Percentiles rank a stretch among this genome's conserved stretches.
Conservation (phyloP, 2,113 vertebrate genomes). For the Sminthopsis crassicaudata region DNA sequence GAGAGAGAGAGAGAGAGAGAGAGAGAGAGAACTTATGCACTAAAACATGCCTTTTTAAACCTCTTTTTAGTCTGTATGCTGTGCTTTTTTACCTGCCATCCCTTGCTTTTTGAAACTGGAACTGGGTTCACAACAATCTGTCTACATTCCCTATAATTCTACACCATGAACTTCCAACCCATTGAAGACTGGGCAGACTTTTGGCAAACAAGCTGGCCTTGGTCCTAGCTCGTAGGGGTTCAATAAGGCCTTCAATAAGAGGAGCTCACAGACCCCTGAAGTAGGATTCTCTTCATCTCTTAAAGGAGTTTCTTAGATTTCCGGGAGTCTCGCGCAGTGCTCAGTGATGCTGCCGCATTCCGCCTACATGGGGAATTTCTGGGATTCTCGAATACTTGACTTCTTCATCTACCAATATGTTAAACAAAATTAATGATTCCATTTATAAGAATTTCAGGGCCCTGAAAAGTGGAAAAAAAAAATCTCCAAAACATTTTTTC, state of each 20-base stretch:
- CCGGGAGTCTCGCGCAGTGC: fast-evolving
- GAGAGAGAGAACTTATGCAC: too few relatives aligned
- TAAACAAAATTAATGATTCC: neutral
- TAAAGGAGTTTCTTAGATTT: too few relatives aligned
- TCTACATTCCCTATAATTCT: neutral
- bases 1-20: too few relatives aligned
- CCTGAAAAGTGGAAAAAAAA: neutral
- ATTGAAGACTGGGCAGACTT: neutral
- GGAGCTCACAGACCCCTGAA: neutral
- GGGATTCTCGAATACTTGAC: neutral
- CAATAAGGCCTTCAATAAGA: neutral
- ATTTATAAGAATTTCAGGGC: neutral
- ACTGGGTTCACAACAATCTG: neutral
- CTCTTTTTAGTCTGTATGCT: neutral
- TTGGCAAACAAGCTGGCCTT: neutral
- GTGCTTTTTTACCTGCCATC: neutral
- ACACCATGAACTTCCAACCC: neutral
- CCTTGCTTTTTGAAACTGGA: neutral
- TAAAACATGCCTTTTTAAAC: neutral
- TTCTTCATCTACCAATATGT: neutral
- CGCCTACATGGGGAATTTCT: neutral
- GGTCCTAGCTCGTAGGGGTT: neutral
- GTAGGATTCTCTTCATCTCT: neutral
- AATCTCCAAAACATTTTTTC: too few relatives aligned
- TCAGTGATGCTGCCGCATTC: neutral